Evolutionary conservation across 2,113 vertebrate species (phyloP).

Genomic region (Sinosuthora webbiana): DNA sequence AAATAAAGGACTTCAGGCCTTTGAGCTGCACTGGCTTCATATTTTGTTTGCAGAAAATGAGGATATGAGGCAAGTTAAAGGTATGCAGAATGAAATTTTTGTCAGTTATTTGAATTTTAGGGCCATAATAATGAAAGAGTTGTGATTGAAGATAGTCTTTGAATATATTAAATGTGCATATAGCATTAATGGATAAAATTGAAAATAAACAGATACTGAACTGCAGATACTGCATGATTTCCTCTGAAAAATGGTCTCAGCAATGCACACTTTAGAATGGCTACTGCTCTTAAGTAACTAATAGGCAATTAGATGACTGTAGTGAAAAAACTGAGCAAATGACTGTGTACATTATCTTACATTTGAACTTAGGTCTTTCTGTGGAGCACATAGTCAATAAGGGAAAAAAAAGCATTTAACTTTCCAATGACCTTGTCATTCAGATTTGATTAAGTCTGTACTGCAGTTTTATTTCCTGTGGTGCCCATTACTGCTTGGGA

Average conservation of each 20-base stretch:
- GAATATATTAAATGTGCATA: background rate
- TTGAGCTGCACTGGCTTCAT: background rate
- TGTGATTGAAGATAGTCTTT: background rate
- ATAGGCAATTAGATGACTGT: constrained; percentile 27
- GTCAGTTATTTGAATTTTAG: background rate
- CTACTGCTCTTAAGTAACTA: constrained; percentile 45
- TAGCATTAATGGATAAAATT: background rate
- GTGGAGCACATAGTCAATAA: background rate
- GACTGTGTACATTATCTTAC: constrained; percentile 10
- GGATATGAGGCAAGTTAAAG: background rate
- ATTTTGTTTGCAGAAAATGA: background rate
- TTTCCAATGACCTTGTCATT: constrained; percentile 70
- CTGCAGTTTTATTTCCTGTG: constrained; percentile 57
- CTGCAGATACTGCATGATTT: background rate
- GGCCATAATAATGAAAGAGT: background rate
- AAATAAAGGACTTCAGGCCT: background rate
- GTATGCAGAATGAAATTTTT: background rate
- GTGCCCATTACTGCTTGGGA: constrained; percentile 44
- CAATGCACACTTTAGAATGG: background rate
- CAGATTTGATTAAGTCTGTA: constrained; percentile 61
- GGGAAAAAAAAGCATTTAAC: constrained; percentile 38
- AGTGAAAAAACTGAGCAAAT: constrained; percentile 37
- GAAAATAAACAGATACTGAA: background rate
- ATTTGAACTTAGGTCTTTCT: constrained; percentile 30
- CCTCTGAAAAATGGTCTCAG: constrained; percentile 4